phyloP scores from a whole-genome alignment of 1,140 invertebrate genomes.

The Musca vetustissima region DNA sequence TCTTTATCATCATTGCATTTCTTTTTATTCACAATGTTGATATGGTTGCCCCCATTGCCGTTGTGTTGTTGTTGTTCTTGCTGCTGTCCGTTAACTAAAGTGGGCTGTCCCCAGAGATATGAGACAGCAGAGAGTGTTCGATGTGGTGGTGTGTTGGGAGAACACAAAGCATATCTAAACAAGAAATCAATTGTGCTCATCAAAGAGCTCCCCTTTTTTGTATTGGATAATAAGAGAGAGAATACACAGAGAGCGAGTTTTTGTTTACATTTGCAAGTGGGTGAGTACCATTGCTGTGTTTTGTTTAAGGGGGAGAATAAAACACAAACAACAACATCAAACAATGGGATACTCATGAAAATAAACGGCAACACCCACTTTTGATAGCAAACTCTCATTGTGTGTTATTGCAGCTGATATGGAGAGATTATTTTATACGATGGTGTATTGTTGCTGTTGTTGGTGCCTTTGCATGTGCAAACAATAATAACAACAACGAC shows the following conservation, averaged over 20 bases:
- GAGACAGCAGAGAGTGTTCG: background rate
- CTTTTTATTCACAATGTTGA: too few species aligned
- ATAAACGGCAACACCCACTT: constrained; percentile 27
- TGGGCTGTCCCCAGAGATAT: constrained; percentile 28
- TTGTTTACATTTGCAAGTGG: background rate
- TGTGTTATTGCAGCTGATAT: background rate
- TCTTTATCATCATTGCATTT: too few species aligned
- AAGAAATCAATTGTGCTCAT: constrained; percentile 7
- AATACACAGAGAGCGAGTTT: background rate
- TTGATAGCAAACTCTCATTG: constrained; percentile 4
- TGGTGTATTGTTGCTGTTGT: background rate
- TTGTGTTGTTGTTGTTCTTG: too few species aligned
- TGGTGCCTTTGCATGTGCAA: background rate
- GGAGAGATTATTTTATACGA: background rate
- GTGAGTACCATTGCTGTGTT: background rate
- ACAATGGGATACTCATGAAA: background rate
- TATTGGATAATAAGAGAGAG: background rate
- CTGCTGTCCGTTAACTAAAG: constrained; percentile 15
- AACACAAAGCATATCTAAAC: constrained; percentile 23
- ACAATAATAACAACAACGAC: too few species aligned
- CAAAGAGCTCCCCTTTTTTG: background rate
- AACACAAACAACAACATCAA: constrained; percentile 6
- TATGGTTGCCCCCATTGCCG: too few species aligned
- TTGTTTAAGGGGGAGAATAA: constrained; percentile 4
- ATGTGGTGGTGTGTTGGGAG: background rate